phyloP scores from a whole-genome alignment of 2,797 vertebrate genomes.

The Manis javanica region DNA sequence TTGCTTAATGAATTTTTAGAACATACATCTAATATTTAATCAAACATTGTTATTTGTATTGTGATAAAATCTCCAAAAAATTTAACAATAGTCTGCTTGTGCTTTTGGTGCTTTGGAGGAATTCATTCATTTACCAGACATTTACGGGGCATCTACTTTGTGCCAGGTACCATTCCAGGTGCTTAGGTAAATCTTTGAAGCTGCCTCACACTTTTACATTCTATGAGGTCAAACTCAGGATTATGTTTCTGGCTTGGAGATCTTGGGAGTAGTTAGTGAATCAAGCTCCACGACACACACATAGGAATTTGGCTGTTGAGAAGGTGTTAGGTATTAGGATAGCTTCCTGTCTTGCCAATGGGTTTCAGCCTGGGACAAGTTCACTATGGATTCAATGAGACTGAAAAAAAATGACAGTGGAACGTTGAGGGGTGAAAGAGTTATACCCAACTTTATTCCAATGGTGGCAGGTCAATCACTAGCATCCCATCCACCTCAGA shows the following conservation, averaged over 20 bases:
- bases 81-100: neutral
- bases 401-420: no score
- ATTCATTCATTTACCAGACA: neutral
- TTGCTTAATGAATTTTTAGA: conserved; percentile 33
- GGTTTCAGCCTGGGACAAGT: no score
- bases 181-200: neutral
- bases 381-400: no score
- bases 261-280: neutral
- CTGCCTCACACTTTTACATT: neutral
- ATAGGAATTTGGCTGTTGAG: neutral
- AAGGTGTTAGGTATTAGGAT: neutral
- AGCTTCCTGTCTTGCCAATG: no score
- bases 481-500: no score
- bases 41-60: neutral
- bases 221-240: neutral
- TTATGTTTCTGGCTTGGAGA: neutral
- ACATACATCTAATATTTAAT: neutral
- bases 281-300: neutral
- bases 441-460: no score
- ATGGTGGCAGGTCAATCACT: no score
- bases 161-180: neutral
- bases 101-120: neutral
- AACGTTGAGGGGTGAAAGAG: no score
- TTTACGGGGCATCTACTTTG: neutral
- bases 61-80: neutral